Base-by-base conservation (phyloP, 2,888 invertebrate genomes). In the Drosophila greeni region DNA sequence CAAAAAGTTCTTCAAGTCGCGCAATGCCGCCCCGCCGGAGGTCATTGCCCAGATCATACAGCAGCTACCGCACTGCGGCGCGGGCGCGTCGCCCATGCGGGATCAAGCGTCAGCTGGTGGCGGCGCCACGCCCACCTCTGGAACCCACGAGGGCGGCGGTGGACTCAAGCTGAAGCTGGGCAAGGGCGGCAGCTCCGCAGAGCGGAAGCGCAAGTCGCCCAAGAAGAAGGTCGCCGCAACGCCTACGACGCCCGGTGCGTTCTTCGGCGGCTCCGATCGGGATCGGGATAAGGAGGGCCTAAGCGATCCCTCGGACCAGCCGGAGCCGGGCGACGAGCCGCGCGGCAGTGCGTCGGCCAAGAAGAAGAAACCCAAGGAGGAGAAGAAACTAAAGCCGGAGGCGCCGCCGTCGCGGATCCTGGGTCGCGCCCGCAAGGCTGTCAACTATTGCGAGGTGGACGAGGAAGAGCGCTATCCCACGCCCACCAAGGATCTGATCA, bases 1-100 rank as follows among this genome's bases (percentile, higher is more conserved):
- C 43, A 95, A 95, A 86, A 96, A 96, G 87, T 96, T 96, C 88
- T 96, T 96, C 87, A 96, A 96, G 87, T 95, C 95, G 85, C 93
- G 95, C 53, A 95, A 94, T 88, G 91, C 87, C 9, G 86, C 92
- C 20, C 92, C 92, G 73, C 90, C 91, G 4, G 91, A 91, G 64
- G 86, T 86, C 47, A 82, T 85, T 58, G 86, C 87, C 43, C 88
- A 87, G 82, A 86, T 87, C 55, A 89, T 88, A 62, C 88, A 88
- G 54, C 87, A 86, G 69, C 56, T 88, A 58, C 87, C 88, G 40
- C 85, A 84, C 16, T 85, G 87, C 39, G 82, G 82, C 9, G 73
- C 82, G 11, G 59, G 34, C 20, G 83, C 82, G 11, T 89, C 88
- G 16, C 89, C 89, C 1, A 83, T 85, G 70, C 82, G 88, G 2